Evolutionary conservation across 2,888 invertebrate species (phyloP), one percentile per base, ranked within the genome.

Genomic region (Brenthis hecate): DNA sequence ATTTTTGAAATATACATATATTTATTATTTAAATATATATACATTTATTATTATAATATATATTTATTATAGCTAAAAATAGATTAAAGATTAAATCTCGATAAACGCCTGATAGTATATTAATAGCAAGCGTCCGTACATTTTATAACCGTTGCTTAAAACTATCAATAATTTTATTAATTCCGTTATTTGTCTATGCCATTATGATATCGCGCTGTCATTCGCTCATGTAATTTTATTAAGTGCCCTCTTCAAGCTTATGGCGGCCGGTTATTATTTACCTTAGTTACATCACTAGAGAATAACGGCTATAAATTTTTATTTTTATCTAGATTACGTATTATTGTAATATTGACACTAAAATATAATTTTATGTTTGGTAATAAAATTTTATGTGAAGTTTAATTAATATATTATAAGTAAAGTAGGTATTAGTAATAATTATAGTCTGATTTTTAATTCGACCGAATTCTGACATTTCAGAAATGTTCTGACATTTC

Each of bases 151-250:
- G 63, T 71, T 78, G 76, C 62, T 70, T 80, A 74, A 73, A 80
- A 84, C 87, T 85, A 89, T 89, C 88, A 87, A 89, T 89, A 89
- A 89, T 84, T 81, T 83, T 78, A 77, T 86, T 88, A 88, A 88
- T 87, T 87, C 83, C 79, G 81, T 87, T 88, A 89, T 88, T 88
- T 88, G 88, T 87, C 85, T 87, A 87, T 85, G 81, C 83, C 78
- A 73, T 81, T 79, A 81, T 77, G 81, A 86, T 87, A 84, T 76
- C 75, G 88, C 87, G 79, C 74, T 85, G 86, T 89, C 89, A 89
- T 87, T 86, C 78, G 75, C 79, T 85, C 84, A 83, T 86, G 86
- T 88, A 88, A 88, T 89, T 87, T 88, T 86, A 85, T 85, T 87
- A 86, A 89, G 87, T 86, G 83, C 79, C 80, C 82, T 84, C 81